phyloP scores from a whole-genome alignment of 2,888 invertebrate genomes.

The Quadroppia sp. region DNA sequence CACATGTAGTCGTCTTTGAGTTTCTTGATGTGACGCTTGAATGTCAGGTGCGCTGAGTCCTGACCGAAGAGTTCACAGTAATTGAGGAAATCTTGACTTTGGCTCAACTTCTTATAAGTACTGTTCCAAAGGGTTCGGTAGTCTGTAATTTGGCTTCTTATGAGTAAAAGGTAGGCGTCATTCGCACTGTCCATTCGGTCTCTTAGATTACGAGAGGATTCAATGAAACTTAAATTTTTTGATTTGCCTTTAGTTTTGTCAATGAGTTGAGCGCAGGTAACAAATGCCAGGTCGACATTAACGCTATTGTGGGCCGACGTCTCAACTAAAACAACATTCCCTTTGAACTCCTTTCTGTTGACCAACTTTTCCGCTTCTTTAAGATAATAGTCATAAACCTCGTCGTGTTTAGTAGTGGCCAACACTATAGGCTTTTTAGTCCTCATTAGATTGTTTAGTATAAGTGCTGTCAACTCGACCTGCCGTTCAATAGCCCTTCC shows the following conservation, averaged over 20 bases:
- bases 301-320: slow-evolving; percentile 94
- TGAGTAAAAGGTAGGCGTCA: slow-evolving; percentile 81
- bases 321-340: slow-evolving; percentile 78
- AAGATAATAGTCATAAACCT: slow-evolving; percentile 77
- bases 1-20: slow-evolving; percentile 75
- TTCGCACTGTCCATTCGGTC: slow-evolving; percentile 84
- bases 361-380: slow-evolving; percentile 84
- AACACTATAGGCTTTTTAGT: slow-evolving; percentile 92
- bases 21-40: slow-evolving; percentile 71
- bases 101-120: slow-evolving; percentile 75
- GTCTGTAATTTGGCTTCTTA: slow-evolving; percentile 65
- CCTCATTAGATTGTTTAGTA: slow-evolving; percentile 79
- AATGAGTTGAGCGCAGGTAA: slow-evolving; percentile 82
- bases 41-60: slow-evolving; percentile 72
- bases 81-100: slow-evolving; percentile 81
- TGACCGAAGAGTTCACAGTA: slow-evolving; percentile 82
- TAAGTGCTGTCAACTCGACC: slow-evolving; percentile 70
- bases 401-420: slow-evolving; percentile 93
- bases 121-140: slow-evolving; percentile 78
- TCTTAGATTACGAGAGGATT: slow-evolving; percentile 77
- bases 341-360: slow-evolving; percentile 81
- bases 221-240: slow-evolving; percentile 64
- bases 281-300: slow-evolving; percentile 80
- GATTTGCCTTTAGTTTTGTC: slow-evolving; percentile 76
- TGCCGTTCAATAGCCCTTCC: slow-evolving; percentile 86